Percentiles rank a stretch among this genome's conserved stretches.
Evolutionary conservation across 2,888 invertebrate species (phyloP).

Genomic region (Trissonchulus latispiculum): DNA sequence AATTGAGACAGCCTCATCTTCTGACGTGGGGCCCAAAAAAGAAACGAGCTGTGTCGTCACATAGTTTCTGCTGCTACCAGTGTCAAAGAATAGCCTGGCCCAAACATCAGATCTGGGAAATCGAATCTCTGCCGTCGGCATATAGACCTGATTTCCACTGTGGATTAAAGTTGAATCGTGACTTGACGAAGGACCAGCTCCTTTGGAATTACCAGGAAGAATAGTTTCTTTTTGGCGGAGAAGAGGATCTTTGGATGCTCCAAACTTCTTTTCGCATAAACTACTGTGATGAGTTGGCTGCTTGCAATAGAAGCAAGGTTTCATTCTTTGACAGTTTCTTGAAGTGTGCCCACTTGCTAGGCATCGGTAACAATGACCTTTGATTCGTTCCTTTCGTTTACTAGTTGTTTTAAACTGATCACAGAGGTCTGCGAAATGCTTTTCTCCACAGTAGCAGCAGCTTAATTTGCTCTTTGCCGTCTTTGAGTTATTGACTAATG

Average conservation of each 20-base stretch:
- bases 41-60: neutral
- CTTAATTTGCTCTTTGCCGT: neutral
- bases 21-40: neutral
- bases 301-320: slow-evolving; percentile 8
- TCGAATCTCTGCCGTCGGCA: neutral
- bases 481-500: neutral
- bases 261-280: neutral
- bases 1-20: neutral
- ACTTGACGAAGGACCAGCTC: neutral
- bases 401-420: neutral
- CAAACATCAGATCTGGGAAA: neutral
- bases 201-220: neutral
- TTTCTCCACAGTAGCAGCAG: neutral
- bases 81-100: neutral
- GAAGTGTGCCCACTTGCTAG: neutral
- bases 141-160: neutral
- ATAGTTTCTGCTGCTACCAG: slow-evolving; percentile 3
- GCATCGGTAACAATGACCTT: slow-evolving; percentile 8
- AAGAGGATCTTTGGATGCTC: neutral
- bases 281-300: slow-evolving; percentile 9
- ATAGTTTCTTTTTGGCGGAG: neutral
- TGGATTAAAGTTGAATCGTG: neutral
- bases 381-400: neutral
- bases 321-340: neutral
- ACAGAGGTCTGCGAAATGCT: neutral